These are phyloP conservation scores for Argyrosomus regius DNA, from an alignment of 2,797 vertebrate genomes.

Conservation along the genomic window DNA sequence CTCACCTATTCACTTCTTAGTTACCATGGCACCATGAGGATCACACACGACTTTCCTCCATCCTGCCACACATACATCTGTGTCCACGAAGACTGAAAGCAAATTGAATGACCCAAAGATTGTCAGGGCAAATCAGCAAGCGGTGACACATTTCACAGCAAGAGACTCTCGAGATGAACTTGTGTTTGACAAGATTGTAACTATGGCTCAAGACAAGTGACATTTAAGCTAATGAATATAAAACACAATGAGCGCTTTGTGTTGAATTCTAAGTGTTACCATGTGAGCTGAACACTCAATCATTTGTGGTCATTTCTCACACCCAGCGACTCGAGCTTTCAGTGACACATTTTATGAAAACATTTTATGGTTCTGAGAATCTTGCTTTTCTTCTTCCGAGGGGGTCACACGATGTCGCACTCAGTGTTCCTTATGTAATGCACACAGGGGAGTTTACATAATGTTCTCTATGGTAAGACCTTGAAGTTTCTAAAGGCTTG, in stretches of 20 bases:
- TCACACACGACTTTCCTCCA: constrained; percentile 13
- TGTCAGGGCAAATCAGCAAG: constrained; percentile 28
- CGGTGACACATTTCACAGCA: not conserved
- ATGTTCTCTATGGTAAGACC: constrained; percentile 47
- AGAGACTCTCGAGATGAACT: constrained; percentile 4
- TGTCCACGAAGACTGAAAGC: not conserved
- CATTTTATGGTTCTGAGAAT: constrained; percentile 13
- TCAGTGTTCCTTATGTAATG: constrained; percentile 52
- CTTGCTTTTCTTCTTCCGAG: constrained; percentile 19
- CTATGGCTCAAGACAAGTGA: constrained; percentile 4
- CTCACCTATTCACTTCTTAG: constrained; percentile 38
- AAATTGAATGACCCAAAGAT: constrained; percentile 16
- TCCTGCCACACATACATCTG: constrained; percentile 7
- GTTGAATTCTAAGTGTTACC: not conserved
- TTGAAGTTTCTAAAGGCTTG: constrained; percentile 36
- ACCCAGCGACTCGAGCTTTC: constrained; percentile 4
- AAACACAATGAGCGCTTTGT: not conserved
- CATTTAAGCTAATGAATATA: constrained; percentile 5
- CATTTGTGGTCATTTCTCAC: constrained; percentile 25
- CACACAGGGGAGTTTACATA: constrained; percentile 46
- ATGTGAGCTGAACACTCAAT: not conserved
- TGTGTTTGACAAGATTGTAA: constrained; percentile 9
- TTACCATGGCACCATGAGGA: constrained; percentile 60
- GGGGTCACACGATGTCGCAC: constrained; percentile 22
- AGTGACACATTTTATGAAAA: constrained; percentile 39